Base-by-base conservation (phyloP, 2,797 vertebrate genomes). In the Poecilia wingei region DNA sequence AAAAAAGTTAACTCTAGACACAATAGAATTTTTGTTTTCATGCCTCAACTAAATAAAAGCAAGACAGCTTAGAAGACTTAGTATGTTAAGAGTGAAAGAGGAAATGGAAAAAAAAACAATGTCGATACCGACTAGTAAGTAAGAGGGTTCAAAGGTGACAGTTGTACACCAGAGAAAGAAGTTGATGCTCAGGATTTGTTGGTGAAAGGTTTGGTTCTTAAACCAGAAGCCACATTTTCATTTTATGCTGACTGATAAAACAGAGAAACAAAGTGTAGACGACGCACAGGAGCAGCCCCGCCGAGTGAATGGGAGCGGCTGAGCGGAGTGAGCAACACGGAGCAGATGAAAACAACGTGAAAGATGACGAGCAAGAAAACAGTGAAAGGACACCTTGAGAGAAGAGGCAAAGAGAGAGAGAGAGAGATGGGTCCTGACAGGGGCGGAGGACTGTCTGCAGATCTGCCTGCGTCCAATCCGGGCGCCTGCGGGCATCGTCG, bases 401-500 rank as follows among this genome's bases (percentile, higher is more conserved):
- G 82, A 81, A 45, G 57, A 77, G 77, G 78, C 80, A 73, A 78
- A 84, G 87, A 91, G 90, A 82, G 89, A 82, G 88, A 82, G 90
- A 82, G 88, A 49, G 22, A 92, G 90, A 82, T 92, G 91, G 90
- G 87, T 86, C 90, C 91, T 88, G 92, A 94, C 91, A 94, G 88
- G 79, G 89, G 90, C 90, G 80, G 51, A 79, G 77, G 84, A 84
- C 87, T 87, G 93, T 93, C 91, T 92, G 66, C 82, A 86, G 88
- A 93, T 92, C 84, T 90, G 91, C 92, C 92, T 90, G 88, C 89
- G 82, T 92, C 91, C 91, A 87, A 91, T 85, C 81, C 79, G 83
- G 82, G 78, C 28, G 91, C 92, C 94, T 88, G 89, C 59, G 79
- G 93, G 90, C 94, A 92, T 93, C 91, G 86, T 91, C 90, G 84